These are phyloP conservation scores for Lissocephala sabroskyi DNA, from an alignment of 2,888 invertebrate species.

Conservation along the genomic window DNA sequence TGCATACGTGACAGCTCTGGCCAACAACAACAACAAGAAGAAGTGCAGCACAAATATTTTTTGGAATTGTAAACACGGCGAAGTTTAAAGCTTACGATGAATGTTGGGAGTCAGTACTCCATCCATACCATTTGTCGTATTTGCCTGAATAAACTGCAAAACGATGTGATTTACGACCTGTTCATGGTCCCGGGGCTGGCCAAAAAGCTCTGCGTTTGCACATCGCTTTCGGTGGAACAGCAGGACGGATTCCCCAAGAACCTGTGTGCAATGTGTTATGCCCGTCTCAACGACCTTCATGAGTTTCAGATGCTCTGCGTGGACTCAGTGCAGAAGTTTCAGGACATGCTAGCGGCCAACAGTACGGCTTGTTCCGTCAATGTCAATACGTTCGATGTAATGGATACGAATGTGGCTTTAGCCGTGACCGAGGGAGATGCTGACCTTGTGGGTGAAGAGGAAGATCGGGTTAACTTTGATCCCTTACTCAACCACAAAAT, in stretches of 20 bases:
- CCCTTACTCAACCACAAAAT: slow-evolving; percentile 62
- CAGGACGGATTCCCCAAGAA: slow-evolving; percentile 68
- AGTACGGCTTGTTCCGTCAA: slow-evolving; percentile 38
- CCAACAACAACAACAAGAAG: too few relatives aligned
- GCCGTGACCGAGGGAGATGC: slow-evolving; percentile 12
- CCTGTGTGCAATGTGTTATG: slow-evolving; percentile 61
- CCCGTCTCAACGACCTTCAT: slow-evolving; percentile 63
- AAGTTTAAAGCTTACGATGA: too few relatives aligned
- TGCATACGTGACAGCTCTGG: too few relatives aligned
- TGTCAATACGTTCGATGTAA: slow-evolving; percentile 48
- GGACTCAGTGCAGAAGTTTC: slow-evolving; percentile 63
- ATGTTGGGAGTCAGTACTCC: slow-evolving; percentile 27
- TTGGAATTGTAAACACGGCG: too few relatives aligned
- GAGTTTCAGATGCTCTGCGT: slow-evolving; percentile 66
- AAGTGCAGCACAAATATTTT: too few relatives aligned
- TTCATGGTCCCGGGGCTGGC: slow-evolving; percentile 63
- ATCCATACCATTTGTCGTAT: slow-evolving; percentile 68
- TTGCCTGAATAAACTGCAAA: slow-evolving; percentile 59
- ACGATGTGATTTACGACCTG: slow-evolving; percentile 57
- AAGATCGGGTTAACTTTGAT: slow-evolving; percentile 61
- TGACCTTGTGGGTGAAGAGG: slow-evolving; percentile 49
- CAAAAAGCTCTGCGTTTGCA: slow-evolving; percentile 65
- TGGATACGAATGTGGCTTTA: slow-evolving; percentile 44
- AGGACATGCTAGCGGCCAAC: slow-evolving; percentile 55
- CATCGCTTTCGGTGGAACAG: slow-evolving; percentile 64